phyloP scores from a whole-genome alignment of 2,113 vertebrate genomes.

The Charina bottae region DNA sequence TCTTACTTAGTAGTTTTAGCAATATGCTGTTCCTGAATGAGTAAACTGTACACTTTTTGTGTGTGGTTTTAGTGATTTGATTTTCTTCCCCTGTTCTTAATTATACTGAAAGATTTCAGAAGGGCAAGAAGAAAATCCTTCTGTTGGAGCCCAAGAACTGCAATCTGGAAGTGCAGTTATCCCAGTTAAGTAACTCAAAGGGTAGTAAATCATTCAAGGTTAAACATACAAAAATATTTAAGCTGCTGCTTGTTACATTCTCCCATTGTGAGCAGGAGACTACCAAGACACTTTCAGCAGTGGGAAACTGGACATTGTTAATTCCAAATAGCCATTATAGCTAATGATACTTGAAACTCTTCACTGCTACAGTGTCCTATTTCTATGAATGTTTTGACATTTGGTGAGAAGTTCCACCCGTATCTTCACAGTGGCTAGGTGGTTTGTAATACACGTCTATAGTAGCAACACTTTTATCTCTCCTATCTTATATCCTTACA shows the following conservation, averaged over 20 bases:
- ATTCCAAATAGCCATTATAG: background rate
- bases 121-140: background rate
- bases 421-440: background rate
- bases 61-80: background rate
- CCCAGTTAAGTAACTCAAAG: background rate
- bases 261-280: background rate
- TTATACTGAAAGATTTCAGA: background rate
- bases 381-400: background rate
- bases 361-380: background rate
- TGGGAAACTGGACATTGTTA: background rate
- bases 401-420: background rate
- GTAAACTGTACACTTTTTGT: background rate
- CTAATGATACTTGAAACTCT: background rate
- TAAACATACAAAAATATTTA: background rate
- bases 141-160: background rate
- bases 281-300: background rate
- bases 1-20: background rate
- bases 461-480: background rate
- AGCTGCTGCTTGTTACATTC: background rate
- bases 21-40: background rate
- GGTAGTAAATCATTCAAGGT: background rate
- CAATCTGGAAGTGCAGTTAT: background rate
- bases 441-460: background rate
- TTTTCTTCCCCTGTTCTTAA: background rate
- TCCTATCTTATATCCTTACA: background rate